Evolutionary conservation across 2,888 invertebrate species (phyloP), one percentile per base, ranked within the genome.

Genomic region (Drosophila cognata): DNA sequence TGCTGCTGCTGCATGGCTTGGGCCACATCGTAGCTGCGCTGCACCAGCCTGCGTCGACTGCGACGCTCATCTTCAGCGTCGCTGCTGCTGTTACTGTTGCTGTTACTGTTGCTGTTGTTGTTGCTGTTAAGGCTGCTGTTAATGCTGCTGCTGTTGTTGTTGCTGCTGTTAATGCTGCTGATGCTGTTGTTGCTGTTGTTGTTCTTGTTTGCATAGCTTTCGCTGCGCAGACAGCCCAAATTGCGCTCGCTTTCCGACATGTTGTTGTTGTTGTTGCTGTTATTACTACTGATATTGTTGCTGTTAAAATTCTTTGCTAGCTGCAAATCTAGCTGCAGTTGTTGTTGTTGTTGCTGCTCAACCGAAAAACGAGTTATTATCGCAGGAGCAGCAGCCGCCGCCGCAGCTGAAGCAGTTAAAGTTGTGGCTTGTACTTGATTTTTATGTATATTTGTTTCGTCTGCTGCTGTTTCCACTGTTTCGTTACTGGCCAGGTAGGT

Each of bases 21-120:
- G 1, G 87, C 90, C 6, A 92, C 91, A 79, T 92, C 90, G 59
- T 92, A 92, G 70, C 92, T 92, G 5, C 92, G 87, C 60, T 92
- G 85, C 21, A 91, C 88, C 50, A 86, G 63, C 48, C 81, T 84
- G 63, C 88, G 91, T 60, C 81, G 67, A 52, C 57, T 59, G 38
- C 33, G 28, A 36, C 41, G 60, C 43, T 68, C 71, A 56, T 61
- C 70, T 65, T 71, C 71, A 31, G 78, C 79, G 10, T 81, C 85
- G 8, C 69, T 77, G 64, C 63, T 72, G 65, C 62, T 74, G 59
- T 65, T 81, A 51, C 59, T 71, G 53, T 55, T 77, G 63, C 63
- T 79, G 48, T 48, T 71, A 53, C 43, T 67, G 70, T 65, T 72
- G 59, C 60, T 74, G 55, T 46, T 80, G 53, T 60, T 80, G 46